Evolutionary conservation across 2,888 invertebrate genomes (phyloP).

Genomic region (Diplazon laetatorius): DNA sequence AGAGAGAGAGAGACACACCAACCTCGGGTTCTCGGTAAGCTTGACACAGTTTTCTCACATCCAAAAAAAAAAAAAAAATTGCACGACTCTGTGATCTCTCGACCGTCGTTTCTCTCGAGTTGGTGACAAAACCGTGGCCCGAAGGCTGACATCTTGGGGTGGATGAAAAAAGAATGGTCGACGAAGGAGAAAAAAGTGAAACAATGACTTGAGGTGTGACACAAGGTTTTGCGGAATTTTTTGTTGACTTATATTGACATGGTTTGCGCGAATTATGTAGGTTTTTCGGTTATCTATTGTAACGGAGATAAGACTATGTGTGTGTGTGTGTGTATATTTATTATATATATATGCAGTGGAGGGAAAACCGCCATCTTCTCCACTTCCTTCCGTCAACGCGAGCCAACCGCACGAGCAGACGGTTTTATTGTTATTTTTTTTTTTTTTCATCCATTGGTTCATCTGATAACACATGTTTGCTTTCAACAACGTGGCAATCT

Average conservation of each 20-base stretch:
- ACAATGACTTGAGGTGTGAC: neutral
- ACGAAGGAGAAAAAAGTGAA: neutral
- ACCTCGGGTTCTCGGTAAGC: constrained; percentile 31
- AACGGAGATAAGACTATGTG: constrained; percentile 52
- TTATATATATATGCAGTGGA: constrained; percentile 2
- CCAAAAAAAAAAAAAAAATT: too few relatives aligned
- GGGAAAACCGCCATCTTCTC: constrained; percentile 66
- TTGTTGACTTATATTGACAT: constrained; percentile 1
- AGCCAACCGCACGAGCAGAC: constrained; percentile 43
- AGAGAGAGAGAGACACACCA: too few relatives aligned
- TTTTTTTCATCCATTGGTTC: constrained; percentile 49
- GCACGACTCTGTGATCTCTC: neutral
- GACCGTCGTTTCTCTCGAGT: constrained; percentile 31
- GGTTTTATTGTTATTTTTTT: too few relatives aligned
- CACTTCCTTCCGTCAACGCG: constrained; percentile 66
- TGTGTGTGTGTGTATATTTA: neutral
- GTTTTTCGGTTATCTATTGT: constrained; percentile 57
- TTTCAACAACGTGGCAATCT: constrained; percentile 35
- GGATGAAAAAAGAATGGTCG: too few relatives aligned
- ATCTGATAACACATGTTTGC: constrained; percentile 38
- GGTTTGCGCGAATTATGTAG: constrained; percentile 11
- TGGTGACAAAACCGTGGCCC: neutral
- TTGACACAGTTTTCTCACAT: constrained; percentile 24
- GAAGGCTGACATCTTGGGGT: neutral
- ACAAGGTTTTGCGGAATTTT: neutral